phyloP scores from a whole-genome alignment of 1,140 invertebrate genomes.

The Andrena cerasifolii region DNA sequence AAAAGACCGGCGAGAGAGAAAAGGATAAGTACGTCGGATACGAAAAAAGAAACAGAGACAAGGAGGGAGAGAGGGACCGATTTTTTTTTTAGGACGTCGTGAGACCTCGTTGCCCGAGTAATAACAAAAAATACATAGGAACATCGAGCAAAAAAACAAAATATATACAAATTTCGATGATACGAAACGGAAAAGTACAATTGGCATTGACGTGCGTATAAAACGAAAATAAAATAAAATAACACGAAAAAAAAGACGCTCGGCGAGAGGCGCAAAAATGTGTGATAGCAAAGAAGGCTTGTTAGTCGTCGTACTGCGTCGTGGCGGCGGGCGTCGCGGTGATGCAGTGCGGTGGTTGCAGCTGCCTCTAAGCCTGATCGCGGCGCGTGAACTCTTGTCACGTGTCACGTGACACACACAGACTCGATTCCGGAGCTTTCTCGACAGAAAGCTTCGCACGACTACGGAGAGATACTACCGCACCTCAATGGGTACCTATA shows the following conservation, averaged over 20 bases:
- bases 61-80: background rate
- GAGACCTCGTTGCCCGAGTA: background rate
- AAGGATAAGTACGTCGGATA: background rate
- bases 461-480: constrained; percentile 80
- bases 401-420: constrained; percentile 77
- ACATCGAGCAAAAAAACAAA: constrained; percentile 14
- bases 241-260: constrained; percentile 13
- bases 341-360: constrained; percentile 82
- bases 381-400: constrained; percentile 76
- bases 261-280: constrained; percentile 48
- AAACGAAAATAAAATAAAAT: constrained; percentile 8
- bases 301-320: constrained; percentile 82
- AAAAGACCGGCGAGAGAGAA: background rate
- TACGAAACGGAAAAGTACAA: constrained; percentile 24
- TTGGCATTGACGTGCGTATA: constrained; percentile 49
- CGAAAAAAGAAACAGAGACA: background rate
- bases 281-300: constrained; percentile 73
- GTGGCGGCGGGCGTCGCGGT: constrained; percentile 80
- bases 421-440: constrained; percentile 78
- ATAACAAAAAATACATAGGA: background rate
- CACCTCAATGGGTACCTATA: constrained; percentile 81
- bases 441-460: constrained; percentile 78
- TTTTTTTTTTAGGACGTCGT: constrained; percentile 13
- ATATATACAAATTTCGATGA: constrained; percentile 1
- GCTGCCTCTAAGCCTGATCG: constrained; percentile 77